Base-by-base conservation (phyloP, 2,113 vertebrate genomes). In the Corythornis vintsioides region DNA sequence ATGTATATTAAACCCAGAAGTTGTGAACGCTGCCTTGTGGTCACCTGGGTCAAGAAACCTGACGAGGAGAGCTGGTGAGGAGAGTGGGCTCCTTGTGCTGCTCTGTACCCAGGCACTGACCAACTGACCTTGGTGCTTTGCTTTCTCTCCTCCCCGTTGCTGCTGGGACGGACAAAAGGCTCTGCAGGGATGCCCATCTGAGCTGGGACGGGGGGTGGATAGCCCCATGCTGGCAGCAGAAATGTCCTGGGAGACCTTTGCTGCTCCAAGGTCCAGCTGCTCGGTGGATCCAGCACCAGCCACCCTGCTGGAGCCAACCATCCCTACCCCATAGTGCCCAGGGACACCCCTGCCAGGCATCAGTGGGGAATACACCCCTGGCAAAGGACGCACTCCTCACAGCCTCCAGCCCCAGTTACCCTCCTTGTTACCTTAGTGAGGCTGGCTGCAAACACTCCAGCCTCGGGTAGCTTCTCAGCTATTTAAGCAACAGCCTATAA, bases 1-100 rank as follows among this genome's bases (percentile, higher is more conserved):
- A 70, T 4, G 64, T 21, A 35, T 73, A 91, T 96, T 89, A 87
- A 96, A 96, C 78, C 78, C 92, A 95, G 94, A 75, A 95, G 91
- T 38, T 76, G 87, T 0, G 4, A 94, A 89, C 1, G 5, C 60
- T 73, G 89, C 92, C 82, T 88, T 1, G 12, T 57, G 84, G 84
- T 86, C 91, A 91, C 91, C 87, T 56, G 87, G 89, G 86, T 79
- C 63, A 60, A 0, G 4, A 43, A 64, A 70, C 63, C 55, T 50
- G 85, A 38, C 0, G 3, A 73, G 83, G 33, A 70, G 2, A 4
- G 55, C 21, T 59, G n/a, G 26, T 4, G 18, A 2, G 10, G 31
- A 45, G 43, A n/a, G 5, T 8, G 50, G 45, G 24, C 7, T 86
- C 13, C 25, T 55, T 38, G 3, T 11, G 28, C 47, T 17, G 11